Evolutionary conservation across 1,140 invertebrate species (phyloP), one percentile per base, ranked within the genome.

Genomic region (Helicoverpa zea): DNA sequence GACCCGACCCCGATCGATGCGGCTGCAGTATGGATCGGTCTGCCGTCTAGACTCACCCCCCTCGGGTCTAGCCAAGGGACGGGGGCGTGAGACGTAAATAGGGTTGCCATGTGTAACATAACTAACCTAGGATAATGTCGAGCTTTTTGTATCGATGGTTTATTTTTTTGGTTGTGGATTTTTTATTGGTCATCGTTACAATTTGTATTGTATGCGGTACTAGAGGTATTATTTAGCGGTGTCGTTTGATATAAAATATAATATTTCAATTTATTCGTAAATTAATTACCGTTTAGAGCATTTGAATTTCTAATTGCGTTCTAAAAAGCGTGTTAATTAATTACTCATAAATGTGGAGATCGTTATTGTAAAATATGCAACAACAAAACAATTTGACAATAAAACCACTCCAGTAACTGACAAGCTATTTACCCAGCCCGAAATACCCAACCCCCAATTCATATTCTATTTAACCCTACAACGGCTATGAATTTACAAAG

Each of bases 11-110:
- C 84, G 93, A 93, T 90, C 90, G 90, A 92, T 90, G 89, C 89
- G 82, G 87, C 91, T 23, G 88, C 89, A 89, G 88, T 92, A 90
- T 91, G 84, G 88, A 91, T 91, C 90, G 87, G 88, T 92, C 90
- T 88, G 84, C 84, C 87, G 90, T 91, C 91, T 90, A 94, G 89
- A 88, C 90, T 82, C 81, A 68, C 82, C 80, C 79, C 82, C 79
- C 66, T 30, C 52, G 61, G 81, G 81, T 70, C 66, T 70, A 70
- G 66, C 49, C 66, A 81, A 83, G 85, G 86, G 88, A 87, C 85
- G 86, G 85, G 89, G 82, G 83, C 84, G 79, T 79, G 73, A 86
- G 83, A 84, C 83, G 76, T 80, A 79, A 47, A 70, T 70, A 70
- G 63, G 76, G 76, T 56, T 79, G 63, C 76, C n/a, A 73, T 58